Percentiles rank a stretch among this genome's conserved stretches.
Evolutionary conservation across 2,888 invertebrate genomes (phyloP).

Genomic region (Germaria angustata): DNA sequence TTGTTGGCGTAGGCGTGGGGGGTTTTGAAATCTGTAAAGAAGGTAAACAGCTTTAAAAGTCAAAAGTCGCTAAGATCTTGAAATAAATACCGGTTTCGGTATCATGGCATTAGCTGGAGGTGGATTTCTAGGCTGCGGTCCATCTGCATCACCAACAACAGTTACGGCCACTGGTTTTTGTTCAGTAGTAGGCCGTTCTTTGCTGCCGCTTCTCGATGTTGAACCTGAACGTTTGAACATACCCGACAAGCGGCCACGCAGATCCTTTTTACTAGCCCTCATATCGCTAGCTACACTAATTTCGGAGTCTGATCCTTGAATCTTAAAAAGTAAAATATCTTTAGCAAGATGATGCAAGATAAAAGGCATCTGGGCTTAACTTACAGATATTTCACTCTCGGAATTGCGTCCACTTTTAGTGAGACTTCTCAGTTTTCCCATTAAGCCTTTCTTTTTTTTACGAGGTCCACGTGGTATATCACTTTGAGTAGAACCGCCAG

Average conservation of each 20-base stretch:
- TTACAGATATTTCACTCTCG: slow-evolving; percentile 80
- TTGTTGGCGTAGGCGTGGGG: slow-evolving; percentile 78
- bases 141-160: slow-evolving; percentile 77
- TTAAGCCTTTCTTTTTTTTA: slow-evolving; percentile 89
- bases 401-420: slow-evolving; percentile 86
- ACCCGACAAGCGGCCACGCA: slow-evolving; percentile 89
- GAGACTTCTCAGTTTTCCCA: slow-evolving; percentile 90
- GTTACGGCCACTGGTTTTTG: slow-evolving; percentile 82
- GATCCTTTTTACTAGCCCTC: slow-evolving; percentile 85
- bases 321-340: slow-evolving; percentile 58
- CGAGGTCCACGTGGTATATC: slow-evolving; percentile 85
- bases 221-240: slow-evolving; percentile 88
- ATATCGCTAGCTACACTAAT: slow-evolving; percentile 84
- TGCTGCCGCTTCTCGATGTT: slow-evolving; percentile 85
- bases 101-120: slow-evolving; percentile 77
- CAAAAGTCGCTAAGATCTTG: background rate
- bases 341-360: background rate
- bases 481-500: slow-evolving; percentile 92
- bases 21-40: slow-evolving; percentile 76
- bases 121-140: slow-evolving; percentile 76
- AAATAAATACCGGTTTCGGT: slow-evolving; percentile 75
- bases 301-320: slow-evolving; percentile 87
- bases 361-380: slow-evolving; percentile 8
- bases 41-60: background rate
- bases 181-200: slow-evolving; percentile 74